These are phyloP conservation scores for Atherinomorus stipes DNA, from an alignment of 2,113 vertebrate species.

Conservation along the genomic window DNA sequence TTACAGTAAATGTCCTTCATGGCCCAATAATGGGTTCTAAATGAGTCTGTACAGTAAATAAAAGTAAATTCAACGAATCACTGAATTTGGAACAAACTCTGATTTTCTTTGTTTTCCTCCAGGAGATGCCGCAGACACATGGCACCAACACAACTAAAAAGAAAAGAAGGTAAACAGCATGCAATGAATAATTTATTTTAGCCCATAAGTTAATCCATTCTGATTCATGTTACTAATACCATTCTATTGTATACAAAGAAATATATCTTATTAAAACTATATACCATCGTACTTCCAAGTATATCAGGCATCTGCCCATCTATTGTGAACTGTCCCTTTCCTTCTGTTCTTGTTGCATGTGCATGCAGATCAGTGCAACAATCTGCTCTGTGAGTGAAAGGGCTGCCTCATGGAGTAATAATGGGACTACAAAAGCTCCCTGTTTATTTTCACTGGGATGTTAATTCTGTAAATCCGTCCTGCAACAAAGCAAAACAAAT, in stretches of 20 bases:
- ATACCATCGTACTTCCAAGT: slow-evolving; percentile 11
- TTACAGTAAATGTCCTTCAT: slow-evolving; percentile 18
- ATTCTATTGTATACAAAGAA: not conserved
- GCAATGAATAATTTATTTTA: slow-evolving; percentile 1
- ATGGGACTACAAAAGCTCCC: slow-evolving; percentile 50
- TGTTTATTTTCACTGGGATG: slow-evolving; percentile 53
- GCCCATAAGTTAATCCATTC: not conserved
- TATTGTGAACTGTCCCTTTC: not conserved
- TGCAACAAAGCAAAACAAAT: slow-evolving; percentile 22
- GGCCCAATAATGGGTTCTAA: not conserved
- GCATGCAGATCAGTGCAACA: slow-evolving; percentile 19
- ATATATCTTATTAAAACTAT: slow-evolving; percentile 5
- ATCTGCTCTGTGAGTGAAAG: slow-evolving; percentile 50
- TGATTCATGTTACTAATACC: not conserved
- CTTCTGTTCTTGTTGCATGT: slow-evolving; percentile 14
- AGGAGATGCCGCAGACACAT: slow-evolving; percentile 76
- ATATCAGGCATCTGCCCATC: not conserved
- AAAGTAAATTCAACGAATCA: not conserved
- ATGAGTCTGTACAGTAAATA: not conserved
- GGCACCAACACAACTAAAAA: slow-evolving; percentile 65
- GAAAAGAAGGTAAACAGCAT: slow-evolving; percentile 73
- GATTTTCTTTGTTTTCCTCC: slow-evolving; percentile 11
- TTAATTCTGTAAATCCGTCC: slow-evolving; percentile 71
- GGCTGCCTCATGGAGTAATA: slow-evolving; percentile 37
- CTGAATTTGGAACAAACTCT: not conserved